Conservation (phyloP, 2,888 invertebrate genomes). For the Megastigmus dorsalis region DNA sequence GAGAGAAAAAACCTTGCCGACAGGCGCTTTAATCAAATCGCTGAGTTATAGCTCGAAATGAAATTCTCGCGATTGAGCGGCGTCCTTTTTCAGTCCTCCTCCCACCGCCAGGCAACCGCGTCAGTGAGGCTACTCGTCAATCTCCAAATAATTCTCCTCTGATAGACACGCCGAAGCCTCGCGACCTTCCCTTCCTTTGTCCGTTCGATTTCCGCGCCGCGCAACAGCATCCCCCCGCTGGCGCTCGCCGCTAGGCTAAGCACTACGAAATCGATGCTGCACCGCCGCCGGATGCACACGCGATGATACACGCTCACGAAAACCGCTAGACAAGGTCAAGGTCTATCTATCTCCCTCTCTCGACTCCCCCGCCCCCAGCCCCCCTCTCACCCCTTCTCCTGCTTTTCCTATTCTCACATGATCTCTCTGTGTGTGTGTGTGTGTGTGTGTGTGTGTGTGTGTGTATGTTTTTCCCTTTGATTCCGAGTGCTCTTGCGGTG, state of each 20-base stretch:
- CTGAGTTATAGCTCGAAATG: too few species aligned
- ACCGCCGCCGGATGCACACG: neutral
- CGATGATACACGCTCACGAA: slow-evolving; percentile 14
- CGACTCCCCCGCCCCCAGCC: too few species aligned
- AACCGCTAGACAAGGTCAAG: slow-evolving; percentile 34
- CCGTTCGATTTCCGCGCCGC: neutral
- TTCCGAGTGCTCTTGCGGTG: neutral
- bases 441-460: neutral
- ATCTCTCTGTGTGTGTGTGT: too few species aligned
- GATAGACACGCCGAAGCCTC: too few species aligned
- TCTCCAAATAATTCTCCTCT: too few species aligned
- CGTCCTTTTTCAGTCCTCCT: too few species aligned
- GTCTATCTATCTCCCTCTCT: neutral
- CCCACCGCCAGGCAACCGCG: too few species aligned
- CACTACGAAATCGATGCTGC: slow-evolving; percentile 31
- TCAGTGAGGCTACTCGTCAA: too few species aligned
- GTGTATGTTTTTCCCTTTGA: neutral
- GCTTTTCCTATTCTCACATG: neutral
- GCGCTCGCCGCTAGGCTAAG: too few species aligned
- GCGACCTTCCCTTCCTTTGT: slow-evolving; percentile 17
- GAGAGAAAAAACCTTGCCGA: too few species aligned
- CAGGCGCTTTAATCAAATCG: too few species aligned
- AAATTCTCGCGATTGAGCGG: too few species aligned
- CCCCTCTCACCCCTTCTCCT: neutral
- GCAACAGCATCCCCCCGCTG: neutral